Evolutionary conservation across 2,797 vertebrate species (phyloP).

Genomic region (Chloroceryle amazona): DNA sequence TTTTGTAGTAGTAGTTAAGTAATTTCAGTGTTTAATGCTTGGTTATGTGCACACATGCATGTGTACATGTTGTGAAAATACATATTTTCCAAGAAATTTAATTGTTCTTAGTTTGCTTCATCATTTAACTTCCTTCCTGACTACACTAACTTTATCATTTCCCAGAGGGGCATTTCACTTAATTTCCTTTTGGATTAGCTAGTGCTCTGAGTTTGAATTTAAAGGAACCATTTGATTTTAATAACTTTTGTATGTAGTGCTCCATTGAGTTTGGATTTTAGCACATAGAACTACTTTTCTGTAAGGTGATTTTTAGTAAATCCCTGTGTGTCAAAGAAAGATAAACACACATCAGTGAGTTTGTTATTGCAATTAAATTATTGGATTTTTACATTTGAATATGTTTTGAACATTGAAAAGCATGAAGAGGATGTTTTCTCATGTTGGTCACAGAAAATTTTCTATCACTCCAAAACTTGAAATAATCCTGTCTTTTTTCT

Average conservation of each 20-base stretch:
- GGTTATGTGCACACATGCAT: background rate
- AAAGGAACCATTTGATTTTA: conserved; percentile 85
- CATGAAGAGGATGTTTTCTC: conserved; percentile 78
- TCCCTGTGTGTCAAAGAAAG: conserved; percentile 88
- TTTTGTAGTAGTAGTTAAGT: background rate
- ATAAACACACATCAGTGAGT: conserved; percentile 91
- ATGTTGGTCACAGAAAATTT: conserved; percentile 80
- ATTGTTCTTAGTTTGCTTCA: conserved; percentile 36
- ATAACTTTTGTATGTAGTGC: conserved; percentile 83
- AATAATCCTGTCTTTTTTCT: conserved; percentile 61
- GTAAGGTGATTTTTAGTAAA: conserved; percentile 86
- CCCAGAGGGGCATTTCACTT: conserved; percentile 74
- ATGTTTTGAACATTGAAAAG: conserved; percentile 84
- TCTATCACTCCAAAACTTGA: conserved; percentile 72
- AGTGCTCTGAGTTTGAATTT: conserved; percentile 79
- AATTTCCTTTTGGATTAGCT: conserved; percentile 84
- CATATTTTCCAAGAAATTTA: conserved; percentile 16
- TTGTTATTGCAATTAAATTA: conserved; percentile 90
- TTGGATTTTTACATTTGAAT: conserved; percentile 85
- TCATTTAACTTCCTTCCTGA: conserved; percentile 15
- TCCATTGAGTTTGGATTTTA: conserved; percentile 82
- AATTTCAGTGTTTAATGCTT: background rate
- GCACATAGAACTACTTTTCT: conserved; percentile 81
- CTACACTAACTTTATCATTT: conserved; percentile 61
- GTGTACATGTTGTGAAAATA: conserved; percentile 16